Evolutionary conservation across 2,797 vertebrate genomes (phyloP), one percentile per base, ranked within the genome.

Genomic region (Rousettus madagascariensis): DNA sequence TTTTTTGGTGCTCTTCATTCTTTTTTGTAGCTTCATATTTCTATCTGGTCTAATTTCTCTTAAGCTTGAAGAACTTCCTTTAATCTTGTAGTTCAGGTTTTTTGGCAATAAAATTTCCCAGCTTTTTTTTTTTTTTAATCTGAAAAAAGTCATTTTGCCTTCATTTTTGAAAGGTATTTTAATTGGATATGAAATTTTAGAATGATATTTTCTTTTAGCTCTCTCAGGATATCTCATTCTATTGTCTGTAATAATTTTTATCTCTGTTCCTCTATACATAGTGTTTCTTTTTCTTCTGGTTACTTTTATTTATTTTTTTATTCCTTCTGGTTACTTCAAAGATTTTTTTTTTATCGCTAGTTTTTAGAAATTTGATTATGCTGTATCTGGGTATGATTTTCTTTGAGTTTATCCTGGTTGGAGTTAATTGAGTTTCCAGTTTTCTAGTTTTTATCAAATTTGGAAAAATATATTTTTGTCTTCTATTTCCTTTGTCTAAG

Each of bases 361-460:
- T 74, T 80, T 95, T 77, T 38, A 80, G 88, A 94, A 69, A 71
- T 77, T 71, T 91, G 43, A 77, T 71, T 49, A 49, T 85, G 43
- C 30, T 94, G 17, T 66, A 11, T 84, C 66, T 93, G 57, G 15
- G 28, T 53, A 91, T 53, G 55, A 72, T 75, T 69, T 88, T 49
- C 46, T 89, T 79, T 79, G 49, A 59, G 26, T 65, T 88, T 94
- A 66, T 77, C 26, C 4, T 91, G 13, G 33, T 69, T 95, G 68
- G 20, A 55, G 33, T 78, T 79, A 38, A 84, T 65, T 9, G 24
- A 91, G 22, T 20, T 46, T 53, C 63, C 71, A 22, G 16, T 38
- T 72, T 91, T 87, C 71, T 43, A 46, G 20, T 78, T 92, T 94
- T 85, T 28, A 89, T 92, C 43, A 79, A 46, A 55, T 85, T 90